Evolutionary conservation across 2,888 invertebrate species (phyloP).

Genomic region (Eupithecia subumbrata): DNA sequence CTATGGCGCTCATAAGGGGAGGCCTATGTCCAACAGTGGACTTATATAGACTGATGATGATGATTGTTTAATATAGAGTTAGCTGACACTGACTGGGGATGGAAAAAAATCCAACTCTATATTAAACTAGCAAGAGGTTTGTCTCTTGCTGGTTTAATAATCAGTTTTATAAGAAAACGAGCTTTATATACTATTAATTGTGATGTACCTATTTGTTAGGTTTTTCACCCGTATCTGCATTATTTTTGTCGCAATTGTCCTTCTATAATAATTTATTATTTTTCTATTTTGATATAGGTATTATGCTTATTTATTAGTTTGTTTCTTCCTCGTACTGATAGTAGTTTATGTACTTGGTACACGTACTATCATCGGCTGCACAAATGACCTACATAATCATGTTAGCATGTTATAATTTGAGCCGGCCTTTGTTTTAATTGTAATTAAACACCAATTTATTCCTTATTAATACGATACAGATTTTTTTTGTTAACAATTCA

Average conservation of each 20-base stretch:
- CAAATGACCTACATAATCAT: conserved; percentile 56
- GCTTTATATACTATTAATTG: too few relatives aligned
- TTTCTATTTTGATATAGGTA: conserved; percentile 7
- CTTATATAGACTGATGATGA: too few relatives aligned
- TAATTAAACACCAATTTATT: conserved; percentile 23
- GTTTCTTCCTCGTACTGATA: conserved; percentile 50
- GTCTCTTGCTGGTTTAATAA: too few relatives aligned
- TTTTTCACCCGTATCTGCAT: conserved; percentile 2
- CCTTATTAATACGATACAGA: conserved; percentile 18
- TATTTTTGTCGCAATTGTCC: not conserved
- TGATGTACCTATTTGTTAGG: not conserved
- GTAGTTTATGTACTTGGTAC: not conserved
- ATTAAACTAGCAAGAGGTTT: too few relatives aligned
- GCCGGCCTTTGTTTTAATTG: conserved; percentile 25
- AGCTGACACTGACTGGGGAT: too few relatives aligned
- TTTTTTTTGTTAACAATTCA: conserved; percentile 33
- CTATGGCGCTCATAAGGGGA: too few relatives aligned
- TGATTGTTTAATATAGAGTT: too few relatives aligned
- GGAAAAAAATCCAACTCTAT: too few relatives aligned
- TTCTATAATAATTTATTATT: not conserved
- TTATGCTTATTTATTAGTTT: conserved; percentile 44
- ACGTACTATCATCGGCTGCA: conserved; percentile 47
- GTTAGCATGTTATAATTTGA: conserved; percentile 37
- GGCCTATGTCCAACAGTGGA: too few relatives aligned
- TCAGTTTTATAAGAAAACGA: too few relatives aligned